phyloP scores from a whole-genome alignment of 2,113 vertebrate species.

The Aldabrachelys gigantea region DNA sequence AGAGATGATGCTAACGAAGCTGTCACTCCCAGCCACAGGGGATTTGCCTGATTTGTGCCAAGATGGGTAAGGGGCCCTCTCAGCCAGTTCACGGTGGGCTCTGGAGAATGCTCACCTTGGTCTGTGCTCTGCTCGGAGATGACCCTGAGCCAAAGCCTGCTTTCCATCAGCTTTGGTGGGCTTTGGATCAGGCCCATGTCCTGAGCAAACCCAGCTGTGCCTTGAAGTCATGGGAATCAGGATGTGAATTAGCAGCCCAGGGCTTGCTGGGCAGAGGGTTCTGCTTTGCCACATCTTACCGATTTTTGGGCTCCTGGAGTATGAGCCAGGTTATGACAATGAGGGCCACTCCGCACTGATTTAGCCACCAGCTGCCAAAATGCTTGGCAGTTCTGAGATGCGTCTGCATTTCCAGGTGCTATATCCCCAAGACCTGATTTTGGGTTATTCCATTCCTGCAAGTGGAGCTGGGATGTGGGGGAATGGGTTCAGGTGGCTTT shows the following conservation, averaged over 20 bases:
- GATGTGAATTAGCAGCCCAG: background rate
- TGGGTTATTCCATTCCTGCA: background rate
- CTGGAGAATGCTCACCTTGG: background rate
- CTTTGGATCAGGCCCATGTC: background rate
- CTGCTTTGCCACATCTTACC: background rate
- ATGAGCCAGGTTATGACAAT: background rate
- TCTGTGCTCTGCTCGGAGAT: background rate
- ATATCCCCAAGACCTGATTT: background rate
- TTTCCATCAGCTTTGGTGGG: background rate
- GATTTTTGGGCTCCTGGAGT: background rate
- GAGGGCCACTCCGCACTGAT: background rate
- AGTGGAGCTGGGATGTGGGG: background rate
- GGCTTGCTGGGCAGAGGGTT: background rate
- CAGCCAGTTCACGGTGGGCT: background rate
- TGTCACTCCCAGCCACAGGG: background rate
- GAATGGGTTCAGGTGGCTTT: background rate
- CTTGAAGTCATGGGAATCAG: background rate
- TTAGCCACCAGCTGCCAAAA: background rate
- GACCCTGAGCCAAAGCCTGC: background rate
- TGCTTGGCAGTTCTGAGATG: background rate
- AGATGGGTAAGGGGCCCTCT: background rate
- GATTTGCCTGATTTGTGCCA: background rate
- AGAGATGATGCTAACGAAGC: background rate
- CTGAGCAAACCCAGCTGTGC: background rate
- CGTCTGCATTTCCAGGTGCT: background rate